Percentiles rank a stretch among this genome's conserved stretches.
Evolutionary conservation across 92 coral and sea anemone species (phyloP).

Genomic region (Chrysogorgia sp.): DNA sequence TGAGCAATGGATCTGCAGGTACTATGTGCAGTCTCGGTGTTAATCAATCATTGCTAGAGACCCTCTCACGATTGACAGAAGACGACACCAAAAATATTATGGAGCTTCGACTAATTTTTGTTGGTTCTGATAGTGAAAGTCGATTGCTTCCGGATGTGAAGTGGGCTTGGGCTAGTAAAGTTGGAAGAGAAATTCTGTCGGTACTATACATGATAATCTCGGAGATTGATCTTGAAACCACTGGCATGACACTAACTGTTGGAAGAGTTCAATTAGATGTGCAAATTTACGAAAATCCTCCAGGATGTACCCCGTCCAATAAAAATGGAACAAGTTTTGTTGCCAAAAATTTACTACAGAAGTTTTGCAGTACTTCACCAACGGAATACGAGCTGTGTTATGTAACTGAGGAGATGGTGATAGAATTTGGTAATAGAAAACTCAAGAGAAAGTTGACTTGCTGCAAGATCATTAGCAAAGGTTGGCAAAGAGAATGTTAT

Average conservation of each 20-base stretch:
- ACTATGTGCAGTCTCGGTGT: slow-evolving; percentile 1
- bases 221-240: not conserved
- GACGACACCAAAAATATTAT: not conserved
- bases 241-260: not conserved
- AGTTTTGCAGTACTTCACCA: not conserved
- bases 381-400: slow-evolving; percentile 4
- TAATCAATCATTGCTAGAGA: not conserved
- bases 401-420: not conserved
- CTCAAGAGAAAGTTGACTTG: not conserved
- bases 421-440: not conserved
- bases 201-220: not conserved
- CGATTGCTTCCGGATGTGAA: slow-evolving; percentile 2
- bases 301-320: not conserved
- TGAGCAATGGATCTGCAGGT: not conserved
- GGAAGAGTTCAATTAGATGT: not conserved
- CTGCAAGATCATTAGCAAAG: not conserved
- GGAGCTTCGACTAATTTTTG: not conserved
- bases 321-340: not conserved
- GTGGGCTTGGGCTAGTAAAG: not conserved
- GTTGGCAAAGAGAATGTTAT: not conserved
- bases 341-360: not conserved
- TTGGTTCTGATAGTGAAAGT: not conserved
- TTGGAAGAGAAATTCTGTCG: slow-evolving; percentile 4
- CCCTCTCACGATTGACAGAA: not conserved
- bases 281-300: not conserved